Conservation (phyloP, 2,888 invertebrate species). For the Cheilosia urbana region DNA sequence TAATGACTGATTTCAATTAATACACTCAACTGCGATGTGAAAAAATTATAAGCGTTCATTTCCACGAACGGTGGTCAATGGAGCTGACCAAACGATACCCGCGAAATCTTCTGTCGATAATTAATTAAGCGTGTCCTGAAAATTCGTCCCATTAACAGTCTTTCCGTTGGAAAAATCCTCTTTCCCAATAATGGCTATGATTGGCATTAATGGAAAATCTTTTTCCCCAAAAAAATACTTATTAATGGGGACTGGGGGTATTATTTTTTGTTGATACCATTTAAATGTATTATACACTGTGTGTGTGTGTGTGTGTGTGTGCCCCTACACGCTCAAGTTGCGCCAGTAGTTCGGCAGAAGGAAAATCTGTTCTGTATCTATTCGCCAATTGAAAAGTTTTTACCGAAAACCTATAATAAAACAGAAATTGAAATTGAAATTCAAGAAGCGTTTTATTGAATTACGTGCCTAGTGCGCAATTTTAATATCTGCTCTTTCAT, state of each 20-base stretch:
- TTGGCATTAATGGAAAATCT: constrained; percentile 5
- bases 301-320: constrained; percentile 1
- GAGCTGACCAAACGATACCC: constrained; percentile 11
- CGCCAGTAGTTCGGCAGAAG: neutral
- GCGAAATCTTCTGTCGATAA: constrained; percentile 39
- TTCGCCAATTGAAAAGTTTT: constrained; percentile 47
- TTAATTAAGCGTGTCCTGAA: constrained; percentile 53
- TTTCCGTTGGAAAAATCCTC: neutral
- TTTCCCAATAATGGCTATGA: too few species aligned
- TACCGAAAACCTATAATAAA: constrained; percentile 68
- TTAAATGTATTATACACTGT: constrained; percentile 34
- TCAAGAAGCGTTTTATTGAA: constrained; percentile 75
- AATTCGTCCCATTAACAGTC: constrained; percentile 30
- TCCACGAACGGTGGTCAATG: neutral
- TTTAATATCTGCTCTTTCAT: constrained; percentile 65
- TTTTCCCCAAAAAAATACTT: constrained; percentile 10
- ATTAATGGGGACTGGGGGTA: neutral
- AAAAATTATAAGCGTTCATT: constrained; percentile 3
- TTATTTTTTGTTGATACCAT: constrained; percentile 37
- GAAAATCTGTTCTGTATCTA: constrained; percentile 38
- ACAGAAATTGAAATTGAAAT: constrained; percentile 74
- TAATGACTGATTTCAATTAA: constrained; percentile 15
- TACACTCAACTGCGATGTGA: neutral
- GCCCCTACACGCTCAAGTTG: neutral
- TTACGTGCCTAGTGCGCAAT: constrained; percentile 76